Conservation (phyloP, 1,140 invertebrate species). For the Helicoverpa zea region DNA sequence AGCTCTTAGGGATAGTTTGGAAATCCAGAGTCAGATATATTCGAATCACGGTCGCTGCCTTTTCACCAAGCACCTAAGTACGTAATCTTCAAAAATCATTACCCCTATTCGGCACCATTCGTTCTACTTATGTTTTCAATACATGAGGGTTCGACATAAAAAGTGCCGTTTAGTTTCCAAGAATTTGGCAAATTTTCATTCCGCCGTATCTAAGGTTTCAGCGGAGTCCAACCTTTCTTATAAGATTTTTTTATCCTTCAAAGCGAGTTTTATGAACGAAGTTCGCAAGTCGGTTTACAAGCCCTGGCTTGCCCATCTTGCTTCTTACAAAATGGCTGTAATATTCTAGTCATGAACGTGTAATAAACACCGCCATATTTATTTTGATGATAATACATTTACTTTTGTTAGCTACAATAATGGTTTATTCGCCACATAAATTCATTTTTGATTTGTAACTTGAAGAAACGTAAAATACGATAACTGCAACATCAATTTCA, state of each 20-base stretch:
- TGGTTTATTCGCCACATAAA: neutral
- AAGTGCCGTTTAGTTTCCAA: conserved; percentile 28
- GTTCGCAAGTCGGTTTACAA: conserved; percentile 39
- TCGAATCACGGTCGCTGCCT: conserved; percentile 27
- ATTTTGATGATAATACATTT: conserved; percentile 29
- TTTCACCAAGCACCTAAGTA: conserved; percentile 31
- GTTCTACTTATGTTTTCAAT: conserved; percentile 45
- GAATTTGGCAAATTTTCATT: conserved; percentile 40
- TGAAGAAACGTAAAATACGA: neutral
- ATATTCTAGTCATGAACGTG: conserved; percentile 44
- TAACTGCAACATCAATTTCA: neutral
- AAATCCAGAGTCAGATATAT: conserved; percentile 34
- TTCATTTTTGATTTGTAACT: no score
- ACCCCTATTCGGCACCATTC: conserved; percentile 33
- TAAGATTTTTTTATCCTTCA: conserved; percentile 31
- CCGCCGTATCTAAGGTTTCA: conserved; percentile 24
- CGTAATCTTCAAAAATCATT: conserved; percentile 40
- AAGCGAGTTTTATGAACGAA: conserved; percentile 39
- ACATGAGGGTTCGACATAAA: conserved; percentile 36
- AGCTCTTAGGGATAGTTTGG: conserved; percentile 19
- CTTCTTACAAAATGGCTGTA: conserved; percentile 8
- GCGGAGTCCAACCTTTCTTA: conserved; percentile 29
- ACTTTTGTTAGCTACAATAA: conserved; percentile 36
- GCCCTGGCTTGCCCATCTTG: conserved; percentile 25
- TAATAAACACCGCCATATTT: conserved; percentile 36